These are phyloP conservation scores for Serinus canaria DNA, from an alignment of 2,113 vertebrate genomes.

Conservation along the genomic window DNA sequence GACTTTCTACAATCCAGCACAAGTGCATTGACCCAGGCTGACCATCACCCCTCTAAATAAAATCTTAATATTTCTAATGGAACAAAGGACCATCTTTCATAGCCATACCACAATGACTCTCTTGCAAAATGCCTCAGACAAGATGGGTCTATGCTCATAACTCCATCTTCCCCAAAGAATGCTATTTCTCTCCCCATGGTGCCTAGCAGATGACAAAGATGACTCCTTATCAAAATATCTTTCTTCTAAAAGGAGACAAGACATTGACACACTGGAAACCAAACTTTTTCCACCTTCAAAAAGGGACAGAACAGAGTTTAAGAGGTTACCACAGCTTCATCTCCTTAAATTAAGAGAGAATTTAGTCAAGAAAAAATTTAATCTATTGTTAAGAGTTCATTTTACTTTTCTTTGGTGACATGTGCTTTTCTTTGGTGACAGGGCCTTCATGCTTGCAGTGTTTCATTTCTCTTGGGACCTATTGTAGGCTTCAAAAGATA, in stretches of 20 bases:
- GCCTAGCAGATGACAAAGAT: background rate
- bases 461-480: background rate
- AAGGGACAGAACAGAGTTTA: background rate
- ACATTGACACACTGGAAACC: constrained; percentile 4
- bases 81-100: background rate
- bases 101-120: background rate
- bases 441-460: background rate
- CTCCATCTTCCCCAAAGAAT: background rate
- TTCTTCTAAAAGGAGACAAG: background rate
- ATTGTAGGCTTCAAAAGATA: constrained; percentile 17
- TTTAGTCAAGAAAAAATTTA: background rate
- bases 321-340: constrained; percentile 5
- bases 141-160: background rate
- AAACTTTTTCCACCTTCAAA: constrained; percentile 8
- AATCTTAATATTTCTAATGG: background rate
- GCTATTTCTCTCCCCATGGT: background rate
- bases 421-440: background rate
- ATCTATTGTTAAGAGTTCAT: constrained; percentile 38
- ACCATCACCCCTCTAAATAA: background rate
- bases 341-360: constrained; percentile 19
- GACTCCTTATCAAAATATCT: background rate
- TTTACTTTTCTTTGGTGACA: constrained; percentile 25
- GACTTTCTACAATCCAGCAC: background rate
- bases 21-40: background rate
- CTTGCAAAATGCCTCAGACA: background rate